These are phyloP conservation scores for Agapetus fuscipes DNA, from an alignment of 2,888 invertebrate genomes.

Conservation along the genomic window DNA sequence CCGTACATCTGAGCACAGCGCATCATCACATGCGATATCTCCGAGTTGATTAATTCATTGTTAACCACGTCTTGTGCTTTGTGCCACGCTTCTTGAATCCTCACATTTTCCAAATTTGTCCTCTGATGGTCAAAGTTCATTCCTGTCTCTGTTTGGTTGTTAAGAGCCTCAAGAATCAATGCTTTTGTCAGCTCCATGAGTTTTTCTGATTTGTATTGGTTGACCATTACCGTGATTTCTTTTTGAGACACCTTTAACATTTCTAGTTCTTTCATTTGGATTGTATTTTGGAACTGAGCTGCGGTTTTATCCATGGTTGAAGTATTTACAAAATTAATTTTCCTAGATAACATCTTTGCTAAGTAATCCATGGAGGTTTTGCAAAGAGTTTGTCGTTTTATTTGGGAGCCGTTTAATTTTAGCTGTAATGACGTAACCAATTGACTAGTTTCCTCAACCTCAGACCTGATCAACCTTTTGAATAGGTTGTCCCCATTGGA, in stretches of 20 bases:
- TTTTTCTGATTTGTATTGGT: slow-evolving; percentile 57
- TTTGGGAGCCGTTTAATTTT: slow-evolving; percentile 50
- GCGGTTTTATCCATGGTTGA: slow-evolving; percentile 27
- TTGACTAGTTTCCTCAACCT: slow-evolving; percentile 67
- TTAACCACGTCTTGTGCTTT: slow-evolving; percentile 67
- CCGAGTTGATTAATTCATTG: slow-evolving; percentile 65
- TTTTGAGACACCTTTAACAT: slow-evolving; percentile 47
- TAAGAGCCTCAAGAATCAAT: slow-evolving; percentile 60
- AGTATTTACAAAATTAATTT: slow-evolving; percentile 42
- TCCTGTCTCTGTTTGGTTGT: slow-evolving; percentile 42
- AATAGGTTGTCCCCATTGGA: slow-evolving; percentile 48
- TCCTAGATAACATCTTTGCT: slow-evolving; percentile 65
- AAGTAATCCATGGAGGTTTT: slow-evolving; percentile 56
- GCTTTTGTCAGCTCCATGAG: slow-evolving; percentile 61
- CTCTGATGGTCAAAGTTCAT: slow-evolving; percentile 35
- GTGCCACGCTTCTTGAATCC: slow-evolving; percentile 66
- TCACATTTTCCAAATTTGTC: slow-evolving; percentile 48
- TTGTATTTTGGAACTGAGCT: slow-evolving; percentile 32
- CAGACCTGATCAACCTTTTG: slow-evolving; percentile 54
- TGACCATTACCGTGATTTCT: slow-evolving; percentile 51
- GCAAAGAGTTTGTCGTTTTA: slow-evolving; percentile 29
- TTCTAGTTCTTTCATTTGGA: slow-evolving; percentile 41
- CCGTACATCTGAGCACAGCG: slow-evolving; percentile 63
- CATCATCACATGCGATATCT: slow-evolving; percentile 63
- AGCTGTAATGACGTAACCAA: slow-evolving; percentile 61